phyloP scores from a whole-genome alignment of 2,888 invertebrate genomes.

The Pachycephus smyrnensis region DNA sequence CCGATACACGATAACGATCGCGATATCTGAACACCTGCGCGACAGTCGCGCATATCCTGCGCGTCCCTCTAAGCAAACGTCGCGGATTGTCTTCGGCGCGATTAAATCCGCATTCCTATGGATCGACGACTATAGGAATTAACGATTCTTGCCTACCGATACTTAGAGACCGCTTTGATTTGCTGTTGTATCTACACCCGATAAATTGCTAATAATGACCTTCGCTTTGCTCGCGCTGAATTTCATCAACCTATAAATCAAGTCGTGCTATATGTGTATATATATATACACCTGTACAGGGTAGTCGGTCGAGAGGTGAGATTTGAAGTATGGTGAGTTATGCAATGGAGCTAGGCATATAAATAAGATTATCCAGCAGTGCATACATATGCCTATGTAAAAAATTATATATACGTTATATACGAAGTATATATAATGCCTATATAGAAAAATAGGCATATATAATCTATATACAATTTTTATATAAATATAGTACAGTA shows the following conservation, averaged over 20 bases:
- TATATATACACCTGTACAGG: neutral
- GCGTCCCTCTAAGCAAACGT: neutral
- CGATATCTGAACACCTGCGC: neutral
- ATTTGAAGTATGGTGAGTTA: conserved; percentile 44
- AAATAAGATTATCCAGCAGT: conserved; percentile 37
- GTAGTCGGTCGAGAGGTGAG: conserved; percentile 28
- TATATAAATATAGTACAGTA: too few species aligned
- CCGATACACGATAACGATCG: neutral
- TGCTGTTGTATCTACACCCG: neutral
- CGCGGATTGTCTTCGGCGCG: neutral
- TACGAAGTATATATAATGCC: too few species aligned
- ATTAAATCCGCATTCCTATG: neutral
- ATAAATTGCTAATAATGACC: conserved; percentile 4
- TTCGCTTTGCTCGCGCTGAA: conserved; percentile 32
- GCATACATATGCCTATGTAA: neutral
- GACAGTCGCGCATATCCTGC: neutral
- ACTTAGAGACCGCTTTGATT: neutral
- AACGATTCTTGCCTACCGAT: neutral
- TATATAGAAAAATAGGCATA: too few species aligned
- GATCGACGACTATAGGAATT: neutral
- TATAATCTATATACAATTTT: too few species aligned
- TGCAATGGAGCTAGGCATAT: conserved; percentile 40
- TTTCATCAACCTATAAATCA: conserved; percentile 53
- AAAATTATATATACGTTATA: too few species aligned
- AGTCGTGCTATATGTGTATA: neutral